A percentile compares a stretch with the other conserved stretches of the same genome.
Evolutionary conservation across 2,888 invertebrate genomes (phyloP).

Genomic region (Cataglyphis rosenhaueri): DNA sequence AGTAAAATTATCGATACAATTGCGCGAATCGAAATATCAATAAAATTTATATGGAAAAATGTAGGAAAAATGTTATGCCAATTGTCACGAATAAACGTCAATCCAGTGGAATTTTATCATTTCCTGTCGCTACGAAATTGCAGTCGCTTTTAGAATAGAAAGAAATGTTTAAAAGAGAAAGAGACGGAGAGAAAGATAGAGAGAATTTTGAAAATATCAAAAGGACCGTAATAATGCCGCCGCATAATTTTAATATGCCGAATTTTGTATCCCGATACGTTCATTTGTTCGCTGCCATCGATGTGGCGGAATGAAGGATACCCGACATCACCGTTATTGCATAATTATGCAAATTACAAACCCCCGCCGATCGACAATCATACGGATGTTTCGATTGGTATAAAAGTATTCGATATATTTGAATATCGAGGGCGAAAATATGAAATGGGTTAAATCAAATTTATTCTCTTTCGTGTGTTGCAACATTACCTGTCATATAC

Average conservation of each 20-base stretch:
- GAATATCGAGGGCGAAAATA: slow-evolving; percentile 45
- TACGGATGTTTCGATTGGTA: slow-evolving; percentile 43
- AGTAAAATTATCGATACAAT: background rate
- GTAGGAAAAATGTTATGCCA: background rate
- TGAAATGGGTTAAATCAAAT: slow-evolving; percentile 53
- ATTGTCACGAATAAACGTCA: background rate
- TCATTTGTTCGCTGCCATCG: slow-evolving; percentile 52
- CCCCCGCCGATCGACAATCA: slow-evolving; percentile 25
- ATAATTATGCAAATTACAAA: slow-evolving; percentile 49
- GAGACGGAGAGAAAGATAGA: background rate
- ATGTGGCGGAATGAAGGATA: slow-evolving; percentile 46
- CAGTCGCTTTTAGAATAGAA: background rate
- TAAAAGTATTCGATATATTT: slow-evolving; percentile 49
- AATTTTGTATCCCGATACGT: slow-evolving; percentile 48
- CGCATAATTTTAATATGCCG: slow-evolving; percentile 9
- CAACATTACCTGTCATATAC: slow-evolving; percentile 43
- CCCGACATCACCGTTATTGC: slow-evolving; percentile 51
- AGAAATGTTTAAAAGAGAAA: background rate
- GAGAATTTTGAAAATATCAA: background rate
- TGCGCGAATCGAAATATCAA: background rate
- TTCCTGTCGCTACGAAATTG: background rate
- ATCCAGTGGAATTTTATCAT: background rate
- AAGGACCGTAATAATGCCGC: background rate
- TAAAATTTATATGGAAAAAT: background rate
- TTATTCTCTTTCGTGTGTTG: slow-evolving; percentile 32